phyloP scores from a whole-genome alignment of 2,888 invertebrate genomes.

The Cistogaster globosa region DNA sequence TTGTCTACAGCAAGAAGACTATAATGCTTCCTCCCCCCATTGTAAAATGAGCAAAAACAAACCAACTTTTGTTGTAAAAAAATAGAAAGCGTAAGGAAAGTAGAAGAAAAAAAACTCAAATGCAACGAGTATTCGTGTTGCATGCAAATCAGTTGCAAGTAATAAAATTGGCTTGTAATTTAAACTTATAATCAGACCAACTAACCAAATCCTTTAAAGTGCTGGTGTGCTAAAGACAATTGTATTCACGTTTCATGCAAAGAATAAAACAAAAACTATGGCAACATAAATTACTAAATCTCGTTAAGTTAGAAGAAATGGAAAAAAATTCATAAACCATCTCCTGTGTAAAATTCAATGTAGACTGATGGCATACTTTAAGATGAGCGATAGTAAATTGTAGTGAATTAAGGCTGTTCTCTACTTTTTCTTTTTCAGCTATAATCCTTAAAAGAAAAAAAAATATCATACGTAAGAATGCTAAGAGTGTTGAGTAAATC shows the following conservation, averaged over 20 bases:
- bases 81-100: background rate
- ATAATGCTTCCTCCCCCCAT: too few relatives aligned
- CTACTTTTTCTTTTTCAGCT: background rate
- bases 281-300: slow-evolving; percentile 69
- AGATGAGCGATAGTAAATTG: slow-evolving; percentile 20
- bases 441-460: slow-evolving; percentile 13
- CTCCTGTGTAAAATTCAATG: slow-evolving; percentile 29
- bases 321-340: slow-evolving; percentile 48
- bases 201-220: slow-evolving; percentile 63
- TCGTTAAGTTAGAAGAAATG: slow-evolving; percentile 46
- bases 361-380: slow-evolving; percentile 4
- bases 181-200: slow-evolving; percentile 68
- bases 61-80: background rate
- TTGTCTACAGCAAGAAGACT: too few relatives aligned
- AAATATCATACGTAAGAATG: too few relatives aligned
- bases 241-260: slow-evolving; percentile 47
- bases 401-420: background rate
- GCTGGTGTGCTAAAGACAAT: slow-evolving; percentile 52
- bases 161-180: slow-evolving; percentile 70
- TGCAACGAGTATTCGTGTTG: slow-evolving; percentile 77
- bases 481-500: background rate
- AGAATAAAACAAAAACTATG: slow-evolving; percentile 20
- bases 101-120: slow-evolving; percentile 71
- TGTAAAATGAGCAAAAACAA: slow-evolving; percentile 13
- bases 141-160: slow-evolving; percentile 78